Percentiles rank a stretch among this genome's conserved stretches.
Evolutionary conservation across 2,113 vertebrate genomes (phyloP).

Genomic region (Chelonoidis abingdonii): DNA sequence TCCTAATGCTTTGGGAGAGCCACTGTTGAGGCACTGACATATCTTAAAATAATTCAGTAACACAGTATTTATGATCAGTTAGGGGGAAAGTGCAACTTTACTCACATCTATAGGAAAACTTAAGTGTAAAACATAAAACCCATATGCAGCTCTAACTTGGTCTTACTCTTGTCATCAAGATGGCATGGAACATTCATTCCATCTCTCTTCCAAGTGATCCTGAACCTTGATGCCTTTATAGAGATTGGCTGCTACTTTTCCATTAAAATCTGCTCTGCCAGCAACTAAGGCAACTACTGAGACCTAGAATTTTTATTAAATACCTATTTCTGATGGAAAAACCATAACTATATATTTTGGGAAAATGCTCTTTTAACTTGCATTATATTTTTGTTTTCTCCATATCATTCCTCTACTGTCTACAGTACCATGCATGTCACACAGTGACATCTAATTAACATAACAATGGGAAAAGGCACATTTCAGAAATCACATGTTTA

Average conservation of each 20-base stretch:
- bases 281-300: background rate
- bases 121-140: background rate
- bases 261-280: background rate
- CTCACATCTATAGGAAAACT: background rate
- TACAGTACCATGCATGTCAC: background rate
- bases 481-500: background rate
- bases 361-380: background rate
- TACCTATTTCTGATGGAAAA: background rate
- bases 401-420: background rate
- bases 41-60: background rate
- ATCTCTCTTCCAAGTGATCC: background rate
- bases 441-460: background rate
- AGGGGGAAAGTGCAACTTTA: background rate
- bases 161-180: background rate
- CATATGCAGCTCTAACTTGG: background rate
- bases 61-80: background rate
- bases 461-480: background rate
- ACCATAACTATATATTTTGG: background rate
- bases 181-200: background rate
- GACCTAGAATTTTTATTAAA: background rate
- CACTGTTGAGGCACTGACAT: background rate
- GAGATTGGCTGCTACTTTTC: background rate
- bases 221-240: background rate
- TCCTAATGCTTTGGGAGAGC: background rate
- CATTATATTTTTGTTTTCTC: background rate